Evolutionary conservation across 2,888 invertebrate genomes (phyloP).

Genomic region (Epinotia ramella): DNA sequence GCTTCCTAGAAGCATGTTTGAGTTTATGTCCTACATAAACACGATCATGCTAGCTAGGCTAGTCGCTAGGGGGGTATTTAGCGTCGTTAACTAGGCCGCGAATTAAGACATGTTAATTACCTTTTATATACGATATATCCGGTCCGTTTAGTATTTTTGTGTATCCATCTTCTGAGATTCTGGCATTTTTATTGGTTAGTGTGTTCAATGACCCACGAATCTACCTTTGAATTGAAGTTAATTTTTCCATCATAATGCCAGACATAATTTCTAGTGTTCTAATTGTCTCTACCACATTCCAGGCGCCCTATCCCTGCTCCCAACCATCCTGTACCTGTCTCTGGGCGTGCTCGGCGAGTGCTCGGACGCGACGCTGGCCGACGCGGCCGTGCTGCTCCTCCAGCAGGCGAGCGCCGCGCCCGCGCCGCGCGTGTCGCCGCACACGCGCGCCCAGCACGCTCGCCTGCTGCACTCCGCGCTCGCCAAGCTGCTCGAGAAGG

Average conservation of each 20-base stretch:
- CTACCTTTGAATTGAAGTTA: too few relatives aligned
- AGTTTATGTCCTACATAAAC: too few relatives aligned
- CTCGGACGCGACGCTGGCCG: constrained; percentile 86
- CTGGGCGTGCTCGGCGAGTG: constrained; percentile 96
- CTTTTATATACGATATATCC: too few relatives aligned
- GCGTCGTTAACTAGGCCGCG: constrained; percentile 93
- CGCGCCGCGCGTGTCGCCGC: constrained; percentile 87
- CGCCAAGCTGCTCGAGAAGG: constrained; percentile 95
- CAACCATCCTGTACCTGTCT: constrained; percentile 95
- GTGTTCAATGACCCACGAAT: too few relatives aligned
- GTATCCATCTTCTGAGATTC: too few relatives aligned
- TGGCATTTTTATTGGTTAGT: too few relatives aligned
- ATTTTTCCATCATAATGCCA: too few relatives aligned
- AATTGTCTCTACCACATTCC: constrained; percentile 45
- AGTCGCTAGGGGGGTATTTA: constrained; percentile 90
- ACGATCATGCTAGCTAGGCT: constrained; percentile 86
- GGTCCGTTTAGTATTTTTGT: too few relatives aligned
- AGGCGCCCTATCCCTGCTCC: constrained; percentile 94
- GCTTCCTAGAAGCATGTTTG: constrained; percentile 64
- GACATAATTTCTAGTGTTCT: too few relatives aligned
- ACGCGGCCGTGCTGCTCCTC: constrained; percentile 90
- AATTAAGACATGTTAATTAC: constrained; percentile 57
- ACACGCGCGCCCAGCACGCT: constrained; percentile 90
- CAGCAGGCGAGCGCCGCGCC: constrained; percentile 92
- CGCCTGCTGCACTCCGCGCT: constrained; percentile 94